Evolutionary conservation across 2,113 vertebrate genomes (phyloP), one percentile per base, ranked within the genome.

Genomic region (Phylloscopus trochilus): DNA sequence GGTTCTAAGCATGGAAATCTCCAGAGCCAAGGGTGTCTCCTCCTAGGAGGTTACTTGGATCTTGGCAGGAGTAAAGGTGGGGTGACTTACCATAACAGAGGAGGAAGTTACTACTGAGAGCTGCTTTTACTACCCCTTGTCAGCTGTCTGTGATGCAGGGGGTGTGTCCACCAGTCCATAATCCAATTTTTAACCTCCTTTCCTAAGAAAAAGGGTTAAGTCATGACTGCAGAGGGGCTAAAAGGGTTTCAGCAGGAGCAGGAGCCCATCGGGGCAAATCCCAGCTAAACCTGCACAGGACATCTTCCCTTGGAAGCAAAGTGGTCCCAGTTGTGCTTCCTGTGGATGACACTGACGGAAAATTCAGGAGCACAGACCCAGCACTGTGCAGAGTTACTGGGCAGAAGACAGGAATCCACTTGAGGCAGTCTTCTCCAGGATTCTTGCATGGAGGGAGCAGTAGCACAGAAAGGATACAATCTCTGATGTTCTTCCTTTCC

Each of bases 401-500:
- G 56, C 16, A 58, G 56, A 68, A 64, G 60, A 46, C 0, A 60
- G 5, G 46, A 49, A 55, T 33, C 67, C 10, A 1, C 22, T 22
- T 44, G 67, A 60, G 55, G n/a, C 24, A 11, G 16, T 19, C 68
- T 49, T 44, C 43, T 63, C 11, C 15, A 46, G 35, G 58, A 60
- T 43, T 26, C 49, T 85, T 1, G 0, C 41, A 9, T 2, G 19
- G 58, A 78, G 43, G 26, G 41, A 43, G 22, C 67, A 35, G 24
- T 31, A 39, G 62, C 44, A 68, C 69, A 37, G 49, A 92, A 98
- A 97, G 97, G 97, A 98, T 98, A 98, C 97, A 82, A 88, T 79
- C 16, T 88, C 58, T 11, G 96, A 89, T 39, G 92, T 83, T 88
- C 95, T 84, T 94, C 94, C 97, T 97, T 90, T 85, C 28, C 22